phyloP scores from a whole-genome alignment of 2,113 vertebrate genomes.

The Haliaeetus leucogaster region DNA sequence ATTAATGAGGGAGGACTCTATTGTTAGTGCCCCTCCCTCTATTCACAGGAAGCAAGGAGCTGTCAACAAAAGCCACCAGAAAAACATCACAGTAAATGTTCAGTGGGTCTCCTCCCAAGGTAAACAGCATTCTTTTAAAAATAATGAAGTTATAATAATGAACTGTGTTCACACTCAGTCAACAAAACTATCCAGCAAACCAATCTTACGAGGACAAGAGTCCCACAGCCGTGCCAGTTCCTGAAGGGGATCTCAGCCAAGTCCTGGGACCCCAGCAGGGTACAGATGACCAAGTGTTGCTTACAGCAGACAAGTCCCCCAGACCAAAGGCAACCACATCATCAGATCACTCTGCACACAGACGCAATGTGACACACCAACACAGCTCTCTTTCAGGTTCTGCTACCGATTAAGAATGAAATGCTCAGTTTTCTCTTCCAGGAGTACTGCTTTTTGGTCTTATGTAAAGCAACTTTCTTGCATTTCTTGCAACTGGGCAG shows the following conservation, averaged over 20 bases:
- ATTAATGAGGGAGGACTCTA: not conserved
- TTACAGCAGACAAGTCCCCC: not conserved
- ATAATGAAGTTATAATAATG: not conserved
- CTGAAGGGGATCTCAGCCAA: not conserved
- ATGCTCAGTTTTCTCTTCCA: not conserved
- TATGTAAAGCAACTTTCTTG: not conserved
- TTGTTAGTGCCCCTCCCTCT: not conserved
- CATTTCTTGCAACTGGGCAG: not conserved
- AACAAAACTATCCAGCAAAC: not conserved
- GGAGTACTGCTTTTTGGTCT: not conserved
- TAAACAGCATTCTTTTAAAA: not conserved
- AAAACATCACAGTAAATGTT: not conserved
- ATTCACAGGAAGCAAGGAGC: not conserved
- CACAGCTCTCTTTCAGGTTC: not conserved
- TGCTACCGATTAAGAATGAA: not conserved
- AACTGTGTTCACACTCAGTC: not conserved
- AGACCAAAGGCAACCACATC: not conserved
- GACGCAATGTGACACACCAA: not conserved
- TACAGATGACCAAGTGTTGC: not conserved
- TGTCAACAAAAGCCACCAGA: not conserved
- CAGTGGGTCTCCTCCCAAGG: not conserved
- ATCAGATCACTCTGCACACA: not conserved
- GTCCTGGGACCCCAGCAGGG: not conserved
- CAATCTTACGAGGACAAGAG: not conserved
- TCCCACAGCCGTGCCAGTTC: not conserved